Evolutionary conservation across 2,113 vertebrate species (phyloP), one percentile per base, ranked within the genome.

Genomic region (Odobenus rosmarus): DNA sequence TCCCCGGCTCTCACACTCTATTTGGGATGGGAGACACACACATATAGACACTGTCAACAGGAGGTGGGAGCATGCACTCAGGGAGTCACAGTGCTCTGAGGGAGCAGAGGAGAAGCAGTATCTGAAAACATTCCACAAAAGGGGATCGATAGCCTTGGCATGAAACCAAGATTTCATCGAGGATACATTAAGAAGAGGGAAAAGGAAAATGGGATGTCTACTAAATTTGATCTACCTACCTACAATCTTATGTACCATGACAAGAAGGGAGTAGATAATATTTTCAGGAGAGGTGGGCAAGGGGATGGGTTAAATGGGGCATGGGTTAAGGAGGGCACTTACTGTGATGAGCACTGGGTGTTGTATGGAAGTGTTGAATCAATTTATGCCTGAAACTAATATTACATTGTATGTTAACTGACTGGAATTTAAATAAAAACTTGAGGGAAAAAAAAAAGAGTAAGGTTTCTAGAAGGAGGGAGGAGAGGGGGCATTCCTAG

Each of bases 51-150:
- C 4, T 53, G 0, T 61, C 28, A 72, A 26, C 16, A 59, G 46
- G 19, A 13, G 2, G 13, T 0, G 4, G 4, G 21, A 39, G 4
- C 10, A 16, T 9, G 26, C 4, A 23, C 42, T 46, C 42, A 71
- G 23, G 76, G 55, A 95, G 8, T 53, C 23, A 14, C 24, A 61
- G 42, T 62, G 14, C 7, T 46, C 36, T 31, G 4, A 24, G 16
- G 5, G 10, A 76, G 59, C 7, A 46, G 51, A 10, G 36, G 55
- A 59, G 81, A 31, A 59, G 72, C 1, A 61, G 12, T 19, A 46
- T 55, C 71, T 39, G 49, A 85, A 84, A 59, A 84, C 4, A 57
- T 19, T 19, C 4, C 53, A 19, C 2, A 2, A 23, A 42, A 57
- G 46, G 26, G 21, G 5, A 51, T 72, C 12, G 8, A 39, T 72